Evolutionary conservation across 2,797 vertebrate genomes (phyloP), one percentile per base, ranked within the genome.

Genomic region (Microctenopoma stevenorrisi): DNA sequence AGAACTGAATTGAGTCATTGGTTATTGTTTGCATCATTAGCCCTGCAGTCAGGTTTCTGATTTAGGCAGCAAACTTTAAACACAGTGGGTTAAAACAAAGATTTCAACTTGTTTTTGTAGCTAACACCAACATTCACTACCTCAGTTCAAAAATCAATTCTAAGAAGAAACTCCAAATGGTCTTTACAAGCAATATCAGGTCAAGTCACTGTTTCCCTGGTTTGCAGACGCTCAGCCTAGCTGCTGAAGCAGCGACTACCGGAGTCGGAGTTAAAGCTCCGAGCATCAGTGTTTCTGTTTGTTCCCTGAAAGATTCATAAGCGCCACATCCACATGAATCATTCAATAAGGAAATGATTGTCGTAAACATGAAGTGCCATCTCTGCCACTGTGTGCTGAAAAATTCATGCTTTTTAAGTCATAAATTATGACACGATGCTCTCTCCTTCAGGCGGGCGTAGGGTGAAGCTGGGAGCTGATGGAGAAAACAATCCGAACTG

Each of bases 341-440:
- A 90, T 93, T 93, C 90, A 94, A 86, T 72, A 84, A 86, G 90
- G 88, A 93, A 92, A 91, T 91, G 88, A 93, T 91, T 93, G 90
- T 89, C 87, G 78, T 92, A 92, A 93, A 94, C 90, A 91, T 88
- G 84, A 91, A 89, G 89, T 85, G 86, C 89, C 87, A 84, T 88
- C 90, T 82, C 88, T 90, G 91, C 91, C 84, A 87, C 89, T 85
- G 88, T 71, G 86, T 44, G 33, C 84, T 94, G 87, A 94, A 93
- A 93, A 84, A 91, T 93, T 91, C 79, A 93, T 93, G 91, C 78
- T 92, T 89, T 89, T 89, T 85, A 91, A 90, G 86, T 92, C 89
- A 94, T 93, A 91, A 94, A 94, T 93, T 93, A 93, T 93, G 90
- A 90, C 90, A 81, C 37, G 76, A 68, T 50, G 70, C 82, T 82